Evolutionary conservation across 2,113 vertebrate genomes (phyloP), one percentile per base, ranked within the genome.

Genomic region (Ictidomys tridecemlineatus): DNA sequence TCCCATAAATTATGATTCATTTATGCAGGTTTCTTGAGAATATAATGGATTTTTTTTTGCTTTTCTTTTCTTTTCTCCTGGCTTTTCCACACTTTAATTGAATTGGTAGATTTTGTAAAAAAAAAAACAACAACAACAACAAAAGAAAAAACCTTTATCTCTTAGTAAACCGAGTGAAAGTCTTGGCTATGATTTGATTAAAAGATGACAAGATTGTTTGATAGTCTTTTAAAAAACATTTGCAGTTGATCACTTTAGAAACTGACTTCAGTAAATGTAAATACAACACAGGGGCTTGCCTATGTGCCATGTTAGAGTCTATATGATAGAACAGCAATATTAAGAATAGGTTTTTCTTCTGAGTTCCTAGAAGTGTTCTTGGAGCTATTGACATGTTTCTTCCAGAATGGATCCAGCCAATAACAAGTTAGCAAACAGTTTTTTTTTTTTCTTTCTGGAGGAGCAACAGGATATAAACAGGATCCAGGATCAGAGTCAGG

Each of bases 81-180:
- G 73, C 13, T 89, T 93, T 89, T 80, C 26, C 34, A 93, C 18
- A 56, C 63, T 80, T 13, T 78, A 53, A 80, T 86, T 85, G 91
- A 96, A 91, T 67, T 56, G 53, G 45, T 89, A 34, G 42, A 65
- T 94, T 92, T 85, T 26, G 26, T 82, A 42, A 42, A 34, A 48
- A 30, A 79, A 39, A 42, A 26, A 48, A 34, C 76, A 45, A 45
- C 42, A 45, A 7, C 39, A 42, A 45, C 7, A 45, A 42, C 42
- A 45, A 7, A 6, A 45, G n/a, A 39, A 42, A 34, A 48, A 34
- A 79, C 67, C 32, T 26, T 69, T 74, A 32, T 72, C 37, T 93
- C 86, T 45, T 67, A 95, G 73, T 32, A 96, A 80, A 69, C 22
- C 63, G 79, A 70, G 13, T 85, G 18, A 89, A 73, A 90, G 11